phyloP scores from a whole-genome alignment of 2,888 invertebrate genomes.

The Leptopilina myrica region DNA sequence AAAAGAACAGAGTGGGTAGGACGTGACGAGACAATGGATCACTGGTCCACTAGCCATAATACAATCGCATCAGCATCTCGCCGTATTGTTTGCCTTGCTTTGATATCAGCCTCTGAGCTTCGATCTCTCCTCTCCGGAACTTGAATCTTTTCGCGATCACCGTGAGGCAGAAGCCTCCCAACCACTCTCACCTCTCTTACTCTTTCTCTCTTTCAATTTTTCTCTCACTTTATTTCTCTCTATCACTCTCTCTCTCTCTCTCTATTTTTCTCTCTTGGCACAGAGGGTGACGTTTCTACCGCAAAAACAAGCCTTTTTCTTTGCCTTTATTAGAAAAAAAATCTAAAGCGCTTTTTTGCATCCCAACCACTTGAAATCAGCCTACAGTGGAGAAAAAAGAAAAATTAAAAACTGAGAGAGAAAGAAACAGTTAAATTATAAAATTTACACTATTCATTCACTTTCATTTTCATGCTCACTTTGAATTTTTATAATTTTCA shows the following conservation, averaged over 20 bases:
- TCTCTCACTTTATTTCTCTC: too few relatives aligned
- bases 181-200: conserved; percentile 21
- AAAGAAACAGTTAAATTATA: not conserved
- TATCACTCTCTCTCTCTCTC: too few relatives aligned
- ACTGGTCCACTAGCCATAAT: conserved; percentile 74
- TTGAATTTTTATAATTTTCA: too few relatives aligned
- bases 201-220: too few relatives aligned
- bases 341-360: conserved; percentile 40
- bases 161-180: conserved; percentile 46
- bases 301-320: conserved; percentile 40
- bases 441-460: too few relatives aligned
- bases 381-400: conserved; percentile 14
- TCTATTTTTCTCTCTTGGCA: not conserved
- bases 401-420: not conserved
- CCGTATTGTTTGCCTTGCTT: conserved; percentile 74
- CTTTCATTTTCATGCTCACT: too few relatives aligned
- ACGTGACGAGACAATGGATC: conserved; percentile 77
- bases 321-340: conserved; percentile 30
- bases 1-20: conserved; percentile 75
- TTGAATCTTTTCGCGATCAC: conserved; percentile 38
- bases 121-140: conserved; percentile 50
- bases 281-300: conserved; percentile 29
- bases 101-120: conserved; percentile 68
- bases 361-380: conserved; percentile 19
- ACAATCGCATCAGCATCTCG: conserved; percentile 77